These are phyloP conservation scores for Apotomis turbidana DNA, from an alignment of 2,888 invertebrate species.

Conservation along the genomic window DNA sequence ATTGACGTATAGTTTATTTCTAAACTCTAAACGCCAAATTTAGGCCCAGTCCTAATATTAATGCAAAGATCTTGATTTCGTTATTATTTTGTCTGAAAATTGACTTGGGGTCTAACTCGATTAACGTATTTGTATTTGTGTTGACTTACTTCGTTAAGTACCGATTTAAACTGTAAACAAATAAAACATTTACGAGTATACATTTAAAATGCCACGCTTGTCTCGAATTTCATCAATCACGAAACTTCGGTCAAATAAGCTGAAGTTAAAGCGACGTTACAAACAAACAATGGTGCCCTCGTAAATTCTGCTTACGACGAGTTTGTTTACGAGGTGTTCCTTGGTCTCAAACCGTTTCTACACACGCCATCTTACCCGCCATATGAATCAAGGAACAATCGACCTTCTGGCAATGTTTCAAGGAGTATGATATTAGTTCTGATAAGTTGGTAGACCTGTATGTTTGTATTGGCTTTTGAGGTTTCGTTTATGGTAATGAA, in stretches of 20 bases:
- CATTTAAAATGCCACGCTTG: neutral
- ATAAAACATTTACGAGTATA: neutral
- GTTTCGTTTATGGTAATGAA: conserved; percentile 55
- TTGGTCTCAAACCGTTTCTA: conserved; percentile 45
- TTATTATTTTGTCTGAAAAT: too few relatives aligned
- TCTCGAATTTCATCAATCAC: conserved; percentile 45
- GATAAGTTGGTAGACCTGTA: conserved; percentile 18
- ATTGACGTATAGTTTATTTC: too few relatives aligned
- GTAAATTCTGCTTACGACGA: conserved; percentile 57
- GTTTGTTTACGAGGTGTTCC: conserved; percentile 51
- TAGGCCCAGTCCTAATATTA: too few relatives aligned
- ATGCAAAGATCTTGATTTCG: too few relatives aligned
- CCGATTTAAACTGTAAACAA: too few relatives aligned
- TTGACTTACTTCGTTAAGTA: too few relatives aligned
- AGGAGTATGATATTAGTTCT: neutral
- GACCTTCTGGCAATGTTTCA: neutral
- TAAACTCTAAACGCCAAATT: too few relatives aligned
- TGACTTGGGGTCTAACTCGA: too few relatives aligned
- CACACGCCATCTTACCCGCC: neutral
- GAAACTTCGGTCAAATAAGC: conserved; percentile 45
- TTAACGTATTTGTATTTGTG: too few relatives aligned
- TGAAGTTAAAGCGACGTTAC: conserved; percentile 45
- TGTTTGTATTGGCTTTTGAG: conserved; percentile 51
- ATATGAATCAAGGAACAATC: neutral
- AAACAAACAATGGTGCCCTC: conserved; percentile 57